Conservation (phyloP, 2,797 vertebrate genomes). For the Bucorvus abyssinicus region DNA sequence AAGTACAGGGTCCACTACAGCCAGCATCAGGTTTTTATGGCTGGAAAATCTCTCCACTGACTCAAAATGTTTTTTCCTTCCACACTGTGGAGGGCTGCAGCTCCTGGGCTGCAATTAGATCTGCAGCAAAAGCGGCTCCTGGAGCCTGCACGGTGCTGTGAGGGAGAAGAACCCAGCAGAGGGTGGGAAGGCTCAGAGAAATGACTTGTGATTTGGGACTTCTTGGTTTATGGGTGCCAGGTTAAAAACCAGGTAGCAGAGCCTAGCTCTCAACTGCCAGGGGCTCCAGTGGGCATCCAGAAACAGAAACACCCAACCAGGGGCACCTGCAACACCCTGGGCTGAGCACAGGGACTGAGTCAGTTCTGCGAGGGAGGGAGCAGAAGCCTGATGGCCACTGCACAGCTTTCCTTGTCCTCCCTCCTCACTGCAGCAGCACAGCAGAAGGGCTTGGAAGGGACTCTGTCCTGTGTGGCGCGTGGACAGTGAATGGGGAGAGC, state of each 20-base stretch:
- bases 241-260: not conserved
- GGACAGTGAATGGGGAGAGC: fast-evolving
- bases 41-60: not conserved
- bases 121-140: not conserved
- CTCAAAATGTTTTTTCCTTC: not conserved
- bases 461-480: fast-evolving
- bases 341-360: not conserved
- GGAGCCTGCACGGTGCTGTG: not conserved
- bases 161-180: not conserved
- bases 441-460: not conserved
- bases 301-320: not conserved
- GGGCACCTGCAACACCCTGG: not conserved
- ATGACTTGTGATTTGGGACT: not conserved
- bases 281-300: not conserved
- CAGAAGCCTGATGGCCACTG: not conserved
- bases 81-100: not conserved
- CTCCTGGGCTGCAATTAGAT: not conserved
- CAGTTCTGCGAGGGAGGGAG: fast-evolving
- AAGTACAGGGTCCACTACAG: not conserved
- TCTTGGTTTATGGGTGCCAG: not conserved
- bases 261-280: not conserved
- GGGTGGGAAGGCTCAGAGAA: not conserved
- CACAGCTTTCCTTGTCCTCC: not conserved
- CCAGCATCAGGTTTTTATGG: not conserved
- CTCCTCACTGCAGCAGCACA: not conserved